phyloP scores from a whole-genome alignment of 2,113 vertebrate species.

The Todiramphus chloris region DNA sequence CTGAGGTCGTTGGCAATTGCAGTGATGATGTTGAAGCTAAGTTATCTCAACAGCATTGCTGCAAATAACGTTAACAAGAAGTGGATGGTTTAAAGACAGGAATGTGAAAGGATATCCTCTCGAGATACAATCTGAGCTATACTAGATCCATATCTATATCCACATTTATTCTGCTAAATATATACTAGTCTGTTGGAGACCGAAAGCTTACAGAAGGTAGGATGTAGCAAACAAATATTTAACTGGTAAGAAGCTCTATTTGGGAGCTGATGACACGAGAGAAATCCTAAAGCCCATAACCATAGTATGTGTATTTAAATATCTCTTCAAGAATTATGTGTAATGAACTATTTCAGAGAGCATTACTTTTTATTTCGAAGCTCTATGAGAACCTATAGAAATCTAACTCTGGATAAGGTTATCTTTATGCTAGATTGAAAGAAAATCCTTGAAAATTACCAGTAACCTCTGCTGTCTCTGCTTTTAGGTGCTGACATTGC shows the following conservation, averaged over 20 bases:
- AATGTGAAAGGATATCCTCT: not conserved
- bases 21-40: not conserved
- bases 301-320: not conserved
- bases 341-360: not conserved
- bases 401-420: not conserved
- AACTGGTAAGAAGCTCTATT: not conserved
- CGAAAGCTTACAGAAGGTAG: not conserved
- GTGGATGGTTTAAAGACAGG: not conserved
- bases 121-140: not conserved
- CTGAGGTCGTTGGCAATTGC: not conserved
- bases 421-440: not conserved
- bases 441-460: not conserved
- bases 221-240: not conserved
- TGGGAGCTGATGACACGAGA: not conserved
- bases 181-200: not conserved
- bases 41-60: not conserved
- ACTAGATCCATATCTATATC: not conserved
- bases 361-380: not conserved
- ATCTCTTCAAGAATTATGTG: not conserved
- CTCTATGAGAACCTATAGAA: not conserved
- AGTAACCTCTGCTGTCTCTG: not conserved
- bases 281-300: not conserved
- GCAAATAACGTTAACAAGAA: not conserved
- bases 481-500: slow-evolving; percentile 93
- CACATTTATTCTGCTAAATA: not conserved